Evolutionary conservation across 2,797 vertebrate genomes (phyloP).

Genomic region (Yasuhikotakia modesta): DNA sequence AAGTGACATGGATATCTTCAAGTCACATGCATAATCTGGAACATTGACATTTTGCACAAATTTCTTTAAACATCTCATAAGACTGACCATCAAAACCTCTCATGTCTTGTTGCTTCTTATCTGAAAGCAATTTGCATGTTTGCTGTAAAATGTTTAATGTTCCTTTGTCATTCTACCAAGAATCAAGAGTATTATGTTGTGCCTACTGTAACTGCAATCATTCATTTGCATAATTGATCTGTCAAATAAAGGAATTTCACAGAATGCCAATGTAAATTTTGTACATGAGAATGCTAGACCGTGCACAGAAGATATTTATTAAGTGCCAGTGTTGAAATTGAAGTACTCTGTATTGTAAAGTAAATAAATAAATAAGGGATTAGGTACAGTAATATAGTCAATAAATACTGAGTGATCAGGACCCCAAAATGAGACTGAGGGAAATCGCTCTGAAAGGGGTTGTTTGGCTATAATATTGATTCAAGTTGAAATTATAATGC

Average conservation of each 20-base stretch:
- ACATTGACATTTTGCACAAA: not conserved
- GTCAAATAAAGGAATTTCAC: too few species aligned
- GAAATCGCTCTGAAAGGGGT: not conserved
- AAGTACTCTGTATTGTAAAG: not conserved
- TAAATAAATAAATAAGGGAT: not conserved
- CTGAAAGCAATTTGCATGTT: not conserved
- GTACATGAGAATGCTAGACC: too few species aligned
- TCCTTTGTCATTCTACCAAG: not conserved
- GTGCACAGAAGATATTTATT: too few species aligned
- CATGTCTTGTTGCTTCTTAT: not conserved
- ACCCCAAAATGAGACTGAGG: too few species aligned
- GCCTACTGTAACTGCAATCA: not conserved
- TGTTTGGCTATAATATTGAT: not conserved
- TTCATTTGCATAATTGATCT: too few species aligned
- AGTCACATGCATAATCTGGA: slow-evolving; percentile 1
- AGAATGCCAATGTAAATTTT: too few species aligned
- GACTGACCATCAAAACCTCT: not conserved
- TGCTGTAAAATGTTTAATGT: not conserved
- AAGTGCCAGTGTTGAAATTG: too few species aligned
- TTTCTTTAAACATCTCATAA: not conserved
- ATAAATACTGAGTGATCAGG: too few species aligned
- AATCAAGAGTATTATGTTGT: not conserved
- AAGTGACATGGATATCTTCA: not conserved
- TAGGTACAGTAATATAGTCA: too few species aligned
- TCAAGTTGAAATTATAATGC: not conserved